These are phyloP conservation scores for Xiphydria camelus DNA, from an alignment of 2,888 invertebrate genomes.

Conservation along the genomic window DNA sequence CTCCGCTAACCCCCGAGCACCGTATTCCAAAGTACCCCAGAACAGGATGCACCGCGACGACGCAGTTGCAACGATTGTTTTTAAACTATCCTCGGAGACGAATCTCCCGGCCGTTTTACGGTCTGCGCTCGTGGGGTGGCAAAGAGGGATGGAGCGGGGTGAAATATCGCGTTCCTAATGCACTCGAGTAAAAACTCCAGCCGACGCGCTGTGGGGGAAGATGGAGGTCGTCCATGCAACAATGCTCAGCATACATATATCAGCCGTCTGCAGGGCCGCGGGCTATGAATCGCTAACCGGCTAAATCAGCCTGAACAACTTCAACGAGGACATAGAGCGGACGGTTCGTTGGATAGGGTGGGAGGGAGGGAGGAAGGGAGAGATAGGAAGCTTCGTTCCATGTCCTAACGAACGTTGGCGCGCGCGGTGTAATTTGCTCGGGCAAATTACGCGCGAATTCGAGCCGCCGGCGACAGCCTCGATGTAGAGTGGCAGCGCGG, in stretches of 20 bases:
- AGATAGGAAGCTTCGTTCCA: too few species aligned
- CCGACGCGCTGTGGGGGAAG: constrained; percentile 14
- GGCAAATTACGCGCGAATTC: too few species aligned
- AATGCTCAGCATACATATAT: constrained; percentile 34
- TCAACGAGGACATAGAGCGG: too few species aligned
- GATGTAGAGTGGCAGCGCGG: too few species aligned
- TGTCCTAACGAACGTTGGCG: too few species aligned
- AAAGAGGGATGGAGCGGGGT: constrained; percentile 6
- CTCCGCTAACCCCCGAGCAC: too few species aligned
- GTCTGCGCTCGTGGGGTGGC: constrained; percentile 3
- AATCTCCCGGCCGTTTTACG: constrained; percentile 19
- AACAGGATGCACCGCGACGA: constrained; percentile 18
- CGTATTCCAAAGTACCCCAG: constrained; percentile 27
- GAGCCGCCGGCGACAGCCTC: too few species aligned
- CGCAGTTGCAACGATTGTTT: constrained; percentile 33
- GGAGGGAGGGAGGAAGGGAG: too few species aligned
- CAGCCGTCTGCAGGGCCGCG: constrained; percentile 15
- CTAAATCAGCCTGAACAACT: constrained; percentile 17
- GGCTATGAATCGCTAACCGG: constrained; percentile 30
- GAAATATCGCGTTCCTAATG: constrained; percentile 42
- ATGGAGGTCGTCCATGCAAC: constrained; percentile 27
- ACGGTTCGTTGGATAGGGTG: too few species aligned
- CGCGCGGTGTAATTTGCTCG: too few species aligned
- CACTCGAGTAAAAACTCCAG: constrained; percentile 32
- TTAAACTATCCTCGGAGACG: constrained; percentile 20